A percentile compares a stretch with the other conserved stretches of the same genome.
phyloP scores from a whole-genome alignment of 1,140 invertebrate genomes.

The Galendromus occidentalis region DNA sequence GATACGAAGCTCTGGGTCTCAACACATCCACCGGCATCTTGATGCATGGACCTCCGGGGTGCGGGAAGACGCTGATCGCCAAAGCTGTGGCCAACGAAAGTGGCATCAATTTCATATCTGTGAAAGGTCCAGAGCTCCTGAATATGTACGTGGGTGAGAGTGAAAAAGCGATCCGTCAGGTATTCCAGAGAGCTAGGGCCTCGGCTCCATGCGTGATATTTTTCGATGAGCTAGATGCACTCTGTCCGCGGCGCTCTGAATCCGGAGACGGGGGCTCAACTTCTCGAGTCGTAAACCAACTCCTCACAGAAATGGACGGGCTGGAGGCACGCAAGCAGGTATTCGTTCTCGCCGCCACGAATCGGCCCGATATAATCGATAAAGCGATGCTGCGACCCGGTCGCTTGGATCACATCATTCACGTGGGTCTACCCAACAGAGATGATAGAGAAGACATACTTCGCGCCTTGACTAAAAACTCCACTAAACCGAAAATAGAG shows the following conservation, averaged over 20 bases:
- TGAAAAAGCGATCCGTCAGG: conserved; percentile 79
- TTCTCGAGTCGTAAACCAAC: conserved; percentile 74
- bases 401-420: conserved; percentile 76
- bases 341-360: conserved; percentile 85
- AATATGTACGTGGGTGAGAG: conserved; percentile 99
- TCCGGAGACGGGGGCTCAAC: conserved; percentile 37
- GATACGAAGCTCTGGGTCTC: conserved; percentile 53
- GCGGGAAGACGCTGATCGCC: conserved; percentile 73
- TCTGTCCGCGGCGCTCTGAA: conserved; percentile 72
- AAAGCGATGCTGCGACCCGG: conserved; percentile 84
- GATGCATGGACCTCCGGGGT: conserved; percentile 77
- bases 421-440: conserved; percentile 66
- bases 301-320: conserved; percentile 97
- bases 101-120: conserved; percentile 87
- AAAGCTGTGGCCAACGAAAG: conserved; percentile 91
- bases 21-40: conserved; percentile 62
- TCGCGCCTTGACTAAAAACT: conserved; percentile 64
- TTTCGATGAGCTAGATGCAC: conserved; percentile 94
- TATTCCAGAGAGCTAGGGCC: conserved; percentile 79
- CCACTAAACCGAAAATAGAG: conserved; percentile 48
- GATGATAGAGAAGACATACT: conserved; percentile 71
- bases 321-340: conserved; percentile 64
- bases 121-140: conserved; percentile 85
- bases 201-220: conserved; percentile 96
- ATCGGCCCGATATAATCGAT: conserved; percentile 90